Conservation (phyloP, 2,113 vertebrate species). For the Ophiodon elongatus region DNA sequence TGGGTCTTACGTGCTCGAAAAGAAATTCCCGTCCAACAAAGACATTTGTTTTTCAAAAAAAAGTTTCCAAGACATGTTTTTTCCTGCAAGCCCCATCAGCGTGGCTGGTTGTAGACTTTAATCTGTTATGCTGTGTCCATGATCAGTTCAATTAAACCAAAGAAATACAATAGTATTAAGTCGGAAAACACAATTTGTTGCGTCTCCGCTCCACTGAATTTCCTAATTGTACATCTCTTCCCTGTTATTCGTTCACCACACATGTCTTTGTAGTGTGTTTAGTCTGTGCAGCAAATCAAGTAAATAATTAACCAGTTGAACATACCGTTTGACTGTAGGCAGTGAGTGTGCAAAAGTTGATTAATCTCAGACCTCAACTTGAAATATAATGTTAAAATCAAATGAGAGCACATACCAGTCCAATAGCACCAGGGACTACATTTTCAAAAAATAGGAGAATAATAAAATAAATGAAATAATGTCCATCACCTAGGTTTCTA, state of each 20-base stretch:
- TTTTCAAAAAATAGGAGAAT: background rate
- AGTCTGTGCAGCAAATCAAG: conserved; percentile 54
- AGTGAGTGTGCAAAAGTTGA: background rate
- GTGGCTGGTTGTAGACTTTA: conserved; percentile 22
- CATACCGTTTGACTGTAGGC: conserved; percentile 11
- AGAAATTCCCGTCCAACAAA: conserved; percentile 7
- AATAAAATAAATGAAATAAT: background rate
- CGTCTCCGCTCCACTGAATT: conserved; percentile 64
- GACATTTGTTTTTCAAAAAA: conserved; percentile 35
- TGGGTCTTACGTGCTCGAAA: conserved; percentile 10
- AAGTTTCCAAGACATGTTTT: conserved; percentile 15
- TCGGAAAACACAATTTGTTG: conserved; percentile 75
- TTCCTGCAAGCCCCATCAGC: background rate
- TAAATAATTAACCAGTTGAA: conserved; percentile 72
- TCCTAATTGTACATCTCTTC: conserved; percentile 75
- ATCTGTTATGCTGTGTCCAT: conserved; percentile 51
- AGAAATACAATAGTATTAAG: conserved; percentile 62
- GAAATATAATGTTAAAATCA: conserved; percentile 24
- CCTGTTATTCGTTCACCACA: conserved; percentile 66
- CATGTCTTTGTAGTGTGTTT: conserved; percentile 61
- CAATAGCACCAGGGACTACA: background rate
- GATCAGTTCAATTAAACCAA: conserved; percentile 68
- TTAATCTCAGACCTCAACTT: conserved; percentile 3
- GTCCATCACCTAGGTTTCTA: background rate
- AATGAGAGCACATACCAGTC: conserved; percentile 19